Base-by-base conservation (phyloP, 2,888 invertebrate species). In the Bedellia somnulentella region DNA sequence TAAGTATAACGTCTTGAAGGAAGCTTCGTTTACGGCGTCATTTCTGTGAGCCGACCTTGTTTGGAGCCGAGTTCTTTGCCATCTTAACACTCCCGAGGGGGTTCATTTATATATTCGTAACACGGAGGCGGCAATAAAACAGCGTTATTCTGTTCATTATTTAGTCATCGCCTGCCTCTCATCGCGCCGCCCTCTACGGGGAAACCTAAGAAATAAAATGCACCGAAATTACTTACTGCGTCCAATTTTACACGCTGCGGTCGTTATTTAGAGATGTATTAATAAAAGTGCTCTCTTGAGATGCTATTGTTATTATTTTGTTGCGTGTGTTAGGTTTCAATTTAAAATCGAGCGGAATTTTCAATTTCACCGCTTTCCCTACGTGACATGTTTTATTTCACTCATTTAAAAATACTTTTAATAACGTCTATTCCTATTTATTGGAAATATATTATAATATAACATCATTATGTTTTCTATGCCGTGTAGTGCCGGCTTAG, bases 61-160 rank as follows among this genome's bases (percentile, higher is more conserved):
- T 67, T 62, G 64, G 58, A 61, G 63, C 56, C 58, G 61, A 66
- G 68, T 67, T 68, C 66, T 68, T 67, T 58, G 61, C 61, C 63
- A 56, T 68, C 62, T 70, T 73, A 75, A 68, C 71, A 71, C 73
- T 64, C 73, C 73, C 73, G 51, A 27, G 71, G 59, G 75, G 49
- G 58, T 75, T 64, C 62, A 73, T 73, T 73, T 75, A 70, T 73
- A 67, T 71, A 75, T 73, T 71, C 73, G 61, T 61, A 66, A 66
- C 71, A 66, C 73, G 73, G 59, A 67, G 61, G 49, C 57, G 51
- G 73, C 63, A 67, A 70, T 73, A 75, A 75, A 75, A 67, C 64
- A 62, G 73, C 64, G 73, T 75, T 73, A 75, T 68, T 62, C 70
- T 51, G 55, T 70, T 73, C 73, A 73, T 75, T 73, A 73, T 70